A percentile compares a stretch with the other conserved stretches of the same genome.
Evolutionary conservation across 2,888 invertebrate genomes (phyloP).

Genomic region (Erpobdella octoculata): DNA sequence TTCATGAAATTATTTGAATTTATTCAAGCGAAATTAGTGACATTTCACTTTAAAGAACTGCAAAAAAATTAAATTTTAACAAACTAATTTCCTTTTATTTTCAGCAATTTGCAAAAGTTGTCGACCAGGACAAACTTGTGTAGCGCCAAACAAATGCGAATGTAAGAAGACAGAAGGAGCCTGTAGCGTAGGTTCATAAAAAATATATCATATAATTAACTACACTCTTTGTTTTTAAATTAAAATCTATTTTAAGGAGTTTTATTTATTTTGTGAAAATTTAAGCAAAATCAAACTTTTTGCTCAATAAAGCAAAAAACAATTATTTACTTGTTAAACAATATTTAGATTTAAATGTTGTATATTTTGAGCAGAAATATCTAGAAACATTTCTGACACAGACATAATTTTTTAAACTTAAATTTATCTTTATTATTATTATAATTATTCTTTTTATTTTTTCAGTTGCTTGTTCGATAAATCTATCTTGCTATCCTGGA

Average conservation of each 20-base stretch:
- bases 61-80: no score
- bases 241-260: not conserved
- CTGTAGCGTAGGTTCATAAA: not conserved
- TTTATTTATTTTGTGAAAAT: not conserved
- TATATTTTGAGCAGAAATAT: not conserved
- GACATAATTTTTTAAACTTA: no score
- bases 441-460: not conserved
- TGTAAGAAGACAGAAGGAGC: not conserved
- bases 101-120: not conserved
- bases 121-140: not conserved
- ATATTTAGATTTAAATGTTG: not conserved
- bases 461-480: not conserved
- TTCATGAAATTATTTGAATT: no score
- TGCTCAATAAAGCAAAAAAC: not conserved
- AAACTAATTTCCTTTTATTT: no score
- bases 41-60: no score
- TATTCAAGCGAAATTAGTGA: no score
- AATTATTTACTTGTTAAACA: not conserved
- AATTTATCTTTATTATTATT: not conserved
- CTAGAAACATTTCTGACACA: not conserved
- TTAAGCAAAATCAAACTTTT: not conserved
- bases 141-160: constrained; percentile 1
- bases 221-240: not conserved
- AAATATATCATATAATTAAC: not conserved
- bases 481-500: not conserved